These are phyloP conservation scores for Piliocolobus tephrosceles DNA, from an alignment of 2,113 vertebrate genomes.

Conservation along the genomic window DNA sequence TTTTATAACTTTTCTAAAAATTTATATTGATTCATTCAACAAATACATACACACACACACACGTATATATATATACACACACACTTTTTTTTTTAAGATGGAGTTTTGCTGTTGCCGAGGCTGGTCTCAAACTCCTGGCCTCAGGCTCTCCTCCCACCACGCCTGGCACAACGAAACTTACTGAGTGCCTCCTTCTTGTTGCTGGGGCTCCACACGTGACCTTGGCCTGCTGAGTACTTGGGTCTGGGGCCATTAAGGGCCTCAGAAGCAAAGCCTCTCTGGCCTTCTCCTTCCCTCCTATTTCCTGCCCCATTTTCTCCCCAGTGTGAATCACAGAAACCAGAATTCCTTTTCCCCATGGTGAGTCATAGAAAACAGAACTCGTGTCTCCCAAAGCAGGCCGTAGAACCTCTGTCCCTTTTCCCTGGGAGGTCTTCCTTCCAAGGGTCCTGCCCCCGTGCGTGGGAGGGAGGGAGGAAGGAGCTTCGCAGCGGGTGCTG, in stretches of 20 bases:
- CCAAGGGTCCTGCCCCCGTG: not conserved
- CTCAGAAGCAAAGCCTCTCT: not conserved
- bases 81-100: not conserved
- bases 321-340: not conserved
- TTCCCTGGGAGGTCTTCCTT: not conserved
- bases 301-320: not conserved
- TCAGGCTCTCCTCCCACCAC: no score
- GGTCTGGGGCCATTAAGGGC: not conserved
- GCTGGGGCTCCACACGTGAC: not conserved
- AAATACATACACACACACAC: no score
- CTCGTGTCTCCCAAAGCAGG: not conserved
- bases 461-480: not conserved
- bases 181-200: not conserved
- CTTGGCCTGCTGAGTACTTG: not conserved
- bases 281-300: not conserved
- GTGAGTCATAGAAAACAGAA: not conserved
- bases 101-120: not conserved
- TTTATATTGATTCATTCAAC: no score
- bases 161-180: not conserved
- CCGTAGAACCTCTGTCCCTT: not conserved
- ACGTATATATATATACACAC: no score
- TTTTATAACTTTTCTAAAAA: not conserved
- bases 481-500: not conserved
- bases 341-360: not conserved
- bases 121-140: not conserved